Percentiles rank a stretch among this genome's conserved stretches.
These are phyloP conservation scores for Falco punctatus DNA, from an alignment of 2,113 vertebrate genomes.

Conservation along the genomic window DNA sequence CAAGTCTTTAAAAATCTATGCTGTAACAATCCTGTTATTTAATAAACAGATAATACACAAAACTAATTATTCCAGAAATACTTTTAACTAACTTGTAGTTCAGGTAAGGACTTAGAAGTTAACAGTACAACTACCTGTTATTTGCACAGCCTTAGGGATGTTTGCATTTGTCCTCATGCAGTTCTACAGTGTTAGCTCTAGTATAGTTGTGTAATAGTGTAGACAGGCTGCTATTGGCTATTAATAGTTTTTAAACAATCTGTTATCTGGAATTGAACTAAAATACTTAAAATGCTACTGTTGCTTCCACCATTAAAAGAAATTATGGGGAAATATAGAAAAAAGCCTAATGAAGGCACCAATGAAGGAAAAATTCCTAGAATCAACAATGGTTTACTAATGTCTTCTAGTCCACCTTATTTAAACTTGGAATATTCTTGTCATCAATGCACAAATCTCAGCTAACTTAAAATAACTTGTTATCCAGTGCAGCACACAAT, in stretches of 20 bases:
- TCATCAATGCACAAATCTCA: neutral
- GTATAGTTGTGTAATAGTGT: neutral
- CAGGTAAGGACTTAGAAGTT: neutral
- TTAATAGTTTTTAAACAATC: neutral
- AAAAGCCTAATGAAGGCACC: neutral
- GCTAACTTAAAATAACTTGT: neutral
- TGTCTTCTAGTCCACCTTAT: neutral
- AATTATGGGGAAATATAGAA: neutral
- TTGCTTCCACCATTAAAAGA: neutral
- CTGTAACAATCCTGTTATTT: constrained; percentile 40
- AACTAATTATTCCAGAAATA: neutral
- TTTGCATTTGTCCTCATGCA: neutral
- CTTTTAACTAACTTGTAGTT: constrained; percentile 8
- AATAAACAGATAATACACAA: constrained; percentile 35
- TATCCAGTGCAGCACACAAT: neutral
- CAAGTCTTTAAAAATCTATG: neutral
- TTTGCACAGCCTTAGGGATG: neutral
- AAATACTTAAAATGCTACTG: neutral
- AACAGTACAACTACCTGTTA: fast-evolving
- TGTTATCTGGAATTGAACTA: neutral
- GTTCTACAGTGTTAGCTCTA: neutral
- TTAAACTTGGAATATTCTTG: neutral
- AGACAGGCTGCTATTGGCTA: neutral
- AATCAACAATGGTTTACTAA: neutral
- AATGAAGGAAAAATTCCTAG: neutral